A percentile compares a stretch with the other conserved stretches of the same genome.
These are phyloP conservation scores for Zonotrichia albicollis DNA, from an alignment of 2,797 vertebrate species.

Conservation along the genomic window DNA sequence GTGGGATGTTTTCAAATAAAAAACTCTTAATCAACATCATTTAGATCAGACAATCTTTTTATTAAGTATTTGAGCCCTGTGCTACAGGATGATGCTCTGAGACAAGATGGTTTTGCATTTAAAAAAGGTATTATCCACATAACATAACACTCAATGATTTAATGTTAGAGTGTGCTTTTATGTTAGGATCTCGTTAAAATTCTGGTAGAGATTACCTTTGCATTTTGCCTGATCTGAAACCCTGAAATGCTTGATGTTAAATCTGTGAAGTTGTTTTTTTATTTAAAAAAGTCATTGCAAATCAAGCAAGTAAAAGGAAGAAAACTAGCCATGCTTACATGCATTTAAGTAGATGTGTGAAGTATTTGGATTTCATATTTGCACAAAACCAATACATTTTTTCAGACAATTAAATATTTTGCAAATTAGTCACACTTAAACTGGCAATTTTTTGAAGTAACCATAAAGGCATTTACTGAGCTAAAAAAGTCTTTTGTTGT, in stretches of 20 bases:
- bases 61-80: not conserved
- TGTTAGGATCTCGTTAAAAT: not conserved
- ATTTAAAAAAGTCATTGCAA: not conserved
- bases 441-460: conserved; percentile 20
- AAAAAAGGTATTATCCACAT: not conserved
- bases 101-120: not conserved
- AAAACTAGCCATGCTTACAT: not conserved
- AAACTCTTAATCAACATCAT: not conserved
- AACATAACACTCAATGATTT: not conserved
- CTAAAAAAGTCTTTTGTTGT: not conserved
- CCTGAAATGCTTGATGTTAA: not conserved
- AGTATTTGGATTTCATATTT: not conserved
- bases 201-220: not conserved
- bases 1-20: not conserved
- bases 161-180: not conserved
- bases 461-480: not conserved
- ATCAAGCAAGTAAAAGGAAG: not conserved
- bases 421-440: not conserved
- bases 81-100: not conserved
- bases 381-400: not conserved
- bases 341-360: not conserved
- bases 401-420: conserved; percentile 36
- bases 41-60: not conserved
- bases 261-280: not conserved
- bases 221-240: not conserved